Conservation (phyloP, 23 tunicate species). For the Botrylloides violaceus region DNA sequence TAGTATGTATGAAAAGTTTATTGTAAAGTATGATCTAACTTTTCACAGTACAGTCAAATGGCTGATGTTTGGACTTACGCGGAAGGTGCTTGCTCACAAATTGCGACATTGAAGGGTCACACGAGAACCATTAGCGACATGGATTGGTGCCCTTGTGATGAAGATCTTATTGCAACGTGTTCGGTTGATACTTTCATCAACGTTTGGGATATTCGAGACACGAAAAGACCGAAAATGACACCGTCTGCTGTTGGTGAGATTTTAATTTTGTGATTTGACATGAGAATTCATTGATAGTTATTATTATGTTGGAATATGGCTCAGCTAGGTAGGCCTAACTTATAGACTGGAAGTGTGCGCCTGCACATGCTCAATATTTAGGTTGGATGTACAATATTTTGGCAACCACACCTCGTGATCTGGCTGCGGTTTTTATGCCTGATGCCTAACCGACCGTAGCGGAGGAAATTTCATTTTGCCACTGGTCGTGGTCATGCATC, state of each 20-base stretch:
- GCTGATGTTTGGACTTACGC: conserved; percentile 62
- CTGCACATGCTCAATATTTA: too few species aligned
- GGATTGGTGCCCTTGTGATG: conserved; percentile 65
- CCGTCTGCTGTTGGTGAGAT: conserved; percentile 59
- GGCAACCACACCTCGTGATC: too few species aligned
- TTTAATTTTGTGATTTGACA: not conserved
- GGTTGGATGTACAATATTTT: too few species aligned
- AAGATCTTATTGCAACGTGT: conserved; percentile 68
- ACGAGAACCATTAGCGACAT: conserved; percentile 78
- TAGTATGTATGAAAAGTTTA: too few species aligned
- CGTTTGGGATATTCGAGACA: conserved; percentile 82
- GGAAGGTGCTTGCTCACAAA: conserved; percentile 17
- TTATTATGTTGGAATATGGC: too few species aligned
- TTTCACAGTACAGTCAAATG: conserved; percentile 70
- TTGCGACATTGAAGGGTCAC: conserved; percentile 59
- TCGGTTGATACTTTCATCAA: conserved; percentile 72
- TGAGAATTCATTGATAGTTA: not conserved
- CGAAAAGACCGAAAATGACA: conserved; percentile 55
- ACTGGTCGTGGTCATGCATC: too few species aligned
- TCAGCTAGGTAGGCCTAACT: too few species aligned
- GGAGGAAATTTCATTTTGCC: too few species aligned
- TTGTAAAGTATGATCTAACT: too few species aligned
- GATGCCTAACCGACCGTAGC: too few species aligned
- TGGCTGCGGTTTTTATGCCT: too few species aligned
- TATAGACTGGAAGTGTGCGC: too few species aligned